Conservation (phyloP, 2,888 invertebrate species). For the Notodonta ziczac region DNA sequence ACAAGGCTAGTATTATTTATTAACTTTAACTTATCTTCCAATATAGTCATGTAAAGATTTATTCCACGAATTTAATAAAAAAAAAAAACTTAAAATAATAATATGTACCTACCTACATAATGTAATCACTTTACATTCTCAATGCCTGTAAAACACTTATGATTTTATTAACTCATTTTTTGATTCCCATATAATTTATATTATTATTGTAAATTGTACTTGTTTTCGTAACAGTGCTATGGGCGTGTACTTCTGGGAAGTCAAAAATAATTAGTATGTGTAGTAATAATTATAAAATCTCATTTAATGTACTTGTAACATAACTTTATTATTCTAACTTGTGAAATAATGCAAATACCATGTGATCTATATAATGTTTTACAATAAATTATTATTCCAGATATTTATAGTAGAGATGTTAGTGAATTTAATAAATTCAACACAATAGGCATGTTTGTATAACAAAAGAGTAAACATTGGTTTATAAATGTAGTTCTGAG, state of each 20-base stretch:
- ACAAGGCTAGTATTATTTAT: slow-evolving; percentile 15
- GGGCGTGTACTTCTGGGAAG: slow-evolving; percentile 3
- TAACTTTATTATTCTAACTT: neutral
- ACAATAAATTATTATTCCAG: slow-evolving; percentile 11
- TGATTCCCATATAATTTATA: too few relatives aligned
- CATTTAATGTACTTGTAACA: slow-evolving; percentile 17
- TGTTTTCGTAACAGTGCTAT: too few relatives aligned
- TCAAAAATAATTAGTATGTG: slow-evolving; percentile 15
- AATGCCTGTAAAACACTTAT: too few relatives aligned
- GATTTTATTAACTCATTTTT: too few relatives aligned
- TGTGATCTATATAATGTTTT: slow-evolving; percentile 16
- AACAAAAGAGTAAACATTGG: neutral
- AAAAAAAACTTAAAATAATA: too few relatives aligned
- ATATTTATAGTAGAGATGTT: slow-evolving; percentile 13
- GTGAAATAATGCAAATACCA: neutral
- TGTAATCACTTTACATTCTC: too few relatives aligned
- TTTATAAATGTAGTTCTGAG: neutral
- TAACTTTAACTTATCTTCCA: slow-evolving; percentile 49
- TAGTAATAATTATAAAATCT: slow-evolving; percentile 14
- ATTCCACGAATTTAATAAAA: too few relatives aligned
- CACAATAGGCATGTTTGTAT: neutral
- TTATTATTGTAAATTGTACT: too few relatives aligned
- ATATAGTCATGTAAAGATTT: slow-evolving; percentile 15
- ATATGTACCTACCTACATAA: too few relatives aligned
- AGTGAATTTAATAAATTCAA: neutral